Evolutionary conservation across 2,113 vertebrate genomes (phyloP), one percentile per base, ranked within the genome.

Genomic region (Paedocypris sp.): DNA sequence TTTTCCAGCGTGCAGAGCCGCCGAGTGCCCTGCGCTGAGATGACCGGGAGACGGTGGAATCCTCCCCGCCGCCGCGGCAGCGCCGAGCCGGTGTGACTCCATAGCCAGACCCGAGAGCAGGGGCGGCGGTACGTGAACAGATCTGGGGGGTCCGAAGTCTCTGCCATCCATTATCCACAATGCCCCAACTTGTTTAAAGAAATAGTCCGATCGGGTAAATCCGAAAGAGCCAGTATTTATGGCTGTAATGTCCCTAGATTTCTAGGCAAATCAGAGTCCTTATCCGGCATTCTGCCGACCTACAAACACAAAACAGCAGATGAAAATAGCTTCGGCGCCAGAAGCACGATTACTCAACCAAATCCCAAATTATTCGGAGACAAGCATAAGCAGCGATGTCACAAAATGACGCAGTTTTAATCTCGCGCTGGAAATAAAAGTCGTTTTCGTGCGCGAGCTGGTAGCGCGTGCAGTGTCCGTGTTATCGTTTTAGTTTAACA

Each of bases 161-260:
- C 93, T 86, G 86, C 91, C 93, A 94, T 96, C 92, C 93, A 96
- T 97, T 88, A 85, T 92, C 86, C 85, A 82, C 82, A 66, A 63
- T 43, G 49, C 61, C 67, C 67, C 73, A 83, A 85, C 80, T 83
- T 82, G 66, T 64, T 68, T 56, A 72, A 76, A 74, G 61, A 80
- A 81, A 80, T 68, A 32, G 78, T 80, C 77, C 75, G 66, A 58
- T 78, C 70, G 77, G 76, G 74, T 68, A 43, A 70, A 73, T 81
- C 80, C 74, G 63, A 79, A 75, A 68, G 65, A 80, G 71, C 76
- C 77, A 77, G 66, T 58, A 25, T 61, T 72, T 73, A 72, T 80
- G 82, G 65, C 80, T 77, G 85, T 76, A 83, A 72, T 77, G 81
- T 81, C 74, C 81, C 75, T 78, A 80, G 73, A 79, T 79, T 73